These are phyloP conservation scores for Plagodis pulveraria DNA, from an alignment of 2,888 invertebrate genomes.

Conservation along the genomic window DNA sequence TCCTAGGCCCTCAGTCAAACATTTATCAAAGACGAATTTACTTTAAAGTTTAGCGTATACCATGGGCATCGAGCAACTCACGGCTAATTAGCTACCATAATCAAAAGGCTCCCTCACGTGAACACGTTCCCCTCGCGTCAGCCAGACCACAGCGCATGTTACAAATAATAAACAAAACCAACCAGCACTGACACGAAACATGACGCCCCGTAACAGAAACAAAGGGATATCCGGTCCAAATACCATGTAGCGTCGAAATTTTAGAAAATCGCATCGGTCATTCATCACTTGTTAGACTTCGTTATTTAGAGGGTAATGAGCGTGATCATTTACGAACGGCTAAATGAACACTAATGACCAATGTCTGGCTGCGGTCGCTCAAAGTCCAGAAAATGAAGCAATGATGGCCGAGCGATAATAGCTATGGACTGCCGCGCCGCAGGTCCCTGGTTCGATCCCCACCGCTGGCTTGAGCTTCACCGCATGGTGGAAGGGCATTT, in stretches of 20 bases:
- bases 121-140: slow-evolving; percentile 52
- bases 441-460: too few relatives aligned
- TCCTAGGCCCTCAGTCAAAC: too few relatives aligned
- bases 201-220: slow-evolving; percentile 64
- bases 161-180: slow-evolving; percentile 73
- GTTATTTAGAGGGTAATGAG: slow-evolving; percentile 26
- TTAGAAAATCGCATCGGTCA: slow-evolving; percentile 42
- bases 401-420: too few relatives aligned
- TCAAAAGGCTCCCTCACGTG: slow-evolving; percentile 61
- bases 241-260: slow-evolving; percentile 46
- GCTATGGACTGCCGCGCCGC: too few relatives aligned
- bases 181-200: slow-evolving; percentile 68
- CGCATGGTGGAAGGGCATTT: too few relatives aligned
- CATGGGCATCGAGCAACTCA: slow-evolving; percentile 42
- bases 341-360: slow-evolving; percentile 27
- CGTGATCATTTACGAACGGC: slow-evolving; percentile 23
- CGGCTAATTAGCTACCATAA: slow-evolving; percentile 57
- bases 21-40: too few relatives aligned
- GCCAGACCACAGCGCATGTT: slow-evolving; percentile 54
- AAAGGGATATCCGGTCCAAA: slow-evolving; percentile 70
- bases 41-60: background rate
- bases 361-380: background rate
- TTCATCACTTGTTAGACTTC: slow-evolving; percentile 24
- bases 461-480: too few relatives aligned
- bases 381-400: too few relatives aligned